Base-by-base conservation (phyloP, 2,888 invertebrate species). In the Diadegma fenestrale region DNA sequence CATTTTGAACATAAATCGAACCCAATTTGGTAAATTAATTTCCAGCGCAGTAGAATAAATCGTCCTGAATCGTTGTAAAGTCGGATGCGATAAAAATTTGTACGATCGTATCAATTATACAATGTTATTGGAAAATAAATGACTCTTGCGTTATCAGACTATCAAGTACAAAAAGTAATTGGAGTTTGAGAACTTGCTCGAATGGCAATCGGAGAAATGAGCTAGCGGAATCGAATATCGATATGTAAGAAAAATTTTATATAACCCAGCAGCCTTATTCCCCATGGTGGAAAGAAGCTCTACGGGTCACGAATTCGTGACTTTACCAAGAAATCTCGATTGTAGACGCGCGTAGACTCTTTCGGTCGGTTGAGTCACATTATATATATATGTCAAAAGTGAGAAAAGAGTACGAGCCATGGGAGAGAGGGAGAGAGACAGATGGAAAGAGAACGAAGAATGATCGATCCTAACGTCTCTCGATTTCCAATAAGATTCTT, bases 401-500 rank as follows among this genome's bases (percentile, higher is more conserved):
- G 14, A 41, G 51, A 54, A 43, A 22, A 43, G 66, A 48, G 41
- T 26, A 77, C 14, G 22, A 26, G 58, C 22, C 26, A 2, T 5
- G 58, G 5, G n/a, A 17, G 48, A 76, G 26, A 48, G 63, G 43
- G 17, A 26, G n/a, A 64, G 22, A 66, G 66, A n/a, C 8, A 19
- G 30, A 22, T 22, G 54, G 8, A 54, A 54, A 1, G 12, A 54
- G 14, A 64, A 12, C 43, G 33, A 69, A 63, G 58, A 43, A 78
- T 82, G 19, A 85, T 82, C 82, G 82, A 85, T 85, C 73, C 72
- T 33, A 22, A 30, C 54, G 43, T 77, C 66, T 68, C 76, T 72
- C 80, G 85, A 82, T 85, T 80, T 63, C 89, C 89, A 90, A 90
- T 90, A 90, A 90, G 90, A 90, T 90, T 87, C 90, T 89, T 89